Base-by-base conservation (phyloP, 2,797 vertebrate species). In the Mycteria americana region DNA sequence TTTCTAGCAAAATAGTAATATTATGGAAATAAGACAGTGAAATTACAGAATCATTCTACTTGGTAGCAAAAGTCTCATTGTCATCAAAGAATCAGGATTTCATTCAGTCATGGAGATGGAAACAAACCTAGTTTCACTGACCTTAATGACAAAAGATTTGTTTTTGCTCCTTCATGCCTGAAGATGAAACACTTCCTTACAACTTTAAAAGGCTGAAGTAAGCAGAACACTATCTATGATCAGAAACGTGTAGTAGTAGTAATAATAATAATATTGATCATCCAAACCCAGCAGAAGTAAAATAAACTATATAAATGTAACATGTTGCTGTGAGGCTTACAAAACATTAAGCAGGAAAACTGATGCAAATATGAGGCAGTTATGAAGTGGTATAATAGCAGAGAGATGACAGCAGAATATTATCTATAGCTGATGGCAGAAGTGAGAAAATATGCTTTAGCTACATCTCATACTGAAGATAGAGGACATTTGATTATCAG, bases 141-240 rank as follows among this genome's bases (percentile, higher is more conserved):
- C 78, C 45, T 87, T 57, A 87, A 23, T 68, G 65, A 84, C 25
- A 81, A 59, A 90, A 81, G 73, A 82, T 91, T 78, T 91, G 60
- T 0, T 59, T 92, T 88, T 81, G 59, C 19, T 92, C 31, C 79
- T 92, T 92, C 39, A 12, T 70, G 84, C 70, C 72, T 93, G 88
- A 93, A 96, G 75, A 95, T 92, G 31, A 92, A 93, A 95, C 13
- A 23, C 33, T 88, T 91, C 37, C 23, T 87, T 59, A 74, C 35
- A 91, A 83, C 33, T 92, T 85, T 50, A 78, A 88, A 91, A 92
- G 73, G 53, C 48, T 39, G 39, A 89, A 88, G 51, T 63, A 92
- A 89, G 57, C 30, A 74, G 41, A 91, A 81, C 48, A 37, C 4
- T 73, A 39, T 35, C 67, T 85, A 6, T 56, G 35, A 84, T 56